Base-by-base conservation (phyloP, 2,888 invertebrate species). In the Odontocolon sp. region DNA sequence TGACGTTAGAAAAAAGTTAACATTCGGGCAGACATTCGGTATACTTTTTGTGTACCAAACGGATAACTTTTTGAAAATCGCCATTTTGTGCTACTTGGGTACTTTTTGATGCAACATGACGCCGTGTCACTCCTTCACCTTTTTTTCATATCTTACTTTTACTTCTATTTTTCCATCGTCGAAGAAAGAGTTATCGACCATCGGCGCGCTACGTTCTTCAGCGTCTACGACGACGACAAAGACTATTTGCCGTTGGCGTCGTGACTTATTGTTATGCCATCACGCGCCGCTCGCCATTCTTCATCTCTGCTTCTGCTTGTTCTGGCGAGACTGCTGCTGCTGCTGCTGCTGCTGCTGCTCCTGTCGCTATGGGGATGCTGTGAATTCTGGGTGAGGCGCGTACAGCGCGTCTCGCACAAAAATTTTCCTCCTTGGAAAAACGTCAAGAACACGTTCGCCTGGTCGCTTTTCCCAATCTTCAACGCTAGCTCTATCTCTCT, bases 251-350 rank as follows among this genome's bases (percentile, higher is more conserved):
- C 72, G 72, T 75, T 56, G 71, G 64, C 75, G 69, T 64, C 74
- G 73, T 74, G 68, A 80, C 77, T 77, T 77, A 80, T 75, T 79
- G 77, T 77, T 77, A 64, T 69, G 72, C 72, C 74, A 80, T 77
- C 68, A 80, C 67, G 50, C 71, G 66, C 57, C 59, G 67, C 45
- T 68, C 70, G 56, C 77, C 74, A 77, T 79, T 79, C 77, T 79
- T 79, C 74, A 77, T 72, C 70, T 66, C 21, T 56, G 61, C 69
- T 40, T 52, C 16, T 23, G 50, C 52, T 52, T 16, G 26, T 31
- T 38, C 38, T 33, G 2, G n/a, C n/a, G n/a, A n/a, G n/a, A n/a
- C n/a, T n/a, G n/a, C n/a, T n/a, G n/a, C n/a, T n/a, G n/a, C n/a
- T 33, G 26, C 63, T 28, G 26, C 26, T 26, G 26, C 26, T 31